Base-by-base conservation (phyloP, 2,888 invertebrate species). In the Noctuana brunneofusca region DNA sequence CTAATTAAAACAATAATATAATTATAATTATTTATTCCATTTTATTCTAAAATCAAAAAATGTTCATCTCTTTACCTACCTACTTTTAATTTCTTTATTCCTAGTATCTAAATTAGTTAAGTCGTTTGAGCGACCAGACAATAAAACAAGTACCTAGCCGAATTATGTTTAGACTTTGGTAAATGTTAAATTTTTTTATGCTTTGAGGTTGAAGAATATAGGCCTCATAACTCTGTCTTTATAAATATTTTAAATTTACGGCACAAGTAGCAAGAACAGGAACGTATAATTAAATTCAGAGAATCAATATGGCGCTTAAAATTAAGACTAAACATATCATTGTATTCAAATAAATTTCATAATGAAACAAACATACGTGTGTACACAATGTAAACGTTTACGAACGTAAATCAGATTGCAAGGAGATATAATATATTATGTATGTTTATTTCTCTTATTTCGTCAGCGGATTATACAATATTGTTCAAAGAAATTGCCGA, bases 331-430 rank as follows among this genome's bases (percentile, higher is more conserved):
- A 35, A 14, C 14, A 38, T 14, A 38, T 14, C 38, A 38, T 6
- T 38, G 38, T 0, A 14, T 38, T 14, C 14, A 14, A 38, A 38
- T 38, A 38, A 38, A 38, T 38, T 38, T 6, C 38, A 5, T 38
- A 38, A 38, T 38, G 38, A 38, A 38, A 38, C 14, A 38, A 38
- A 38, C 38, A 38, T 38, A 38, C 38, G 38, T 8, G 14, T 38
- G 14, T 14, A 2, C 1, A 38, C 14, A n/a, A 3, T n/a, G 35
- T 35, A 35, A 35, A n/a, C 5, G 5, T 24, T 24, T 11, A 35
- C 35, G n/a, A n/a, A 3, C n/a, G n/a, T 35, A 35, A 35, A 35
- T 35, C 35, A 35, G 4, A 32, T 32, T 35, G 35, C 12, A 35
- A 11, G 35, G n/a, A 35, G 35, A 35, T n/a, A 35, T n/a, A n/a